Conservation (phyloP, 2,797 vertebrate species). For the Toxotes lorentzi region DNA sequence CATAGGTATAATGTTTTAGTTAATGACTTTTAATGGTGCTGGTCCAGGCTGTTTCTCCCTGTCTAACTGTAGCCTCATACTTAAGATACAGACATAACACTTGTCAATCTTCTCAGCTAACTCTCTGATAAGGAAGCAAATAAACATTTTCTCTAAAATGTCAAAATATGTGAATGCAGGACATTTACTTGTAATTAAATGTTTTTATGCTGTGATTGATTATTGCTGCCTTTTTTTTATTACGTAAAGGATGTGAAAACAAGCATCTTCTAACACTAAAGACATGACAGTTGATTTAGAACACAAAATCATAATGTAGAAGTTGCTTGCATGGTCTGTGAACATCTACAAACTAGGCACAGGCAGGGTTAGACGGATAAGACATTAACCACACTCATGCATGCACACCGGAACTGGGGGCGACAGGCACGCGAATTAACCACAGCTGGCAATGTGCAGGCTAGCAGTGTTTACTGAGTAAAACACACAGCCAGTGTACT, state of each 20-base stretch:
- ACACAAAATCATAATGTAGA: not conserved
- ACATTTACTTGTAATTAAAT: not conserved
- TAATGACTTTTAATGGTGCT: too few relatives aligned
- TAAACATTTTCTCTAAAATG: too few relatives aligned
- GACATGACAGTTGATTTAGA: not conserved
- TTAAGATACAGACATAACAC: too few relatives aligned
- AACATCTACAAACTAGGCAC: not conserved
- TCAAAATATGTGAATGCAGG: not conserved
- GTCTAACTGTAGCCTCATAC: too few relatives aligned
- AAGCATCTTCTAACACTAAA: not conserved
- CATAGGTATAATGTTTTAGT: too few relatives aligned
- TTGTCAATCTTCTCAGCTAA: too few relatives aligned
- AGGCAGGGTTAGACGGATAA: not conserved
- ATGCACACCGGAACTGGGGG: rapidly evolving
- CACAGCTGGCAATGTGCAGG: not conserved
- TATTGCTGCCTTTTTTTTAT: not conserved
- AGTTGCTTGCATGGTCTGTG: not conserved
- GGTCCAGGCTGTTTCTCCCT: too few relatives aligned
- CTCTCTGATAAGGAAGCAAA: too few relatives aligned
- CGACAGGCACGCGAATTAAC: constrained; percentile 5
- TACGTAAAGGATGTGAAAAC: not conserved
- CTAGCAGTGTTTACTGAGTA: not conserved
- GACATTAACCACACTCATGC: constrained; percentile 7
- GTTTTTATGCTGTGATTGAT: too few relatives aligned
- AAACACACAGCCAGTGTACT: not conserved